These are phyloP conservation scores for Aldrovandia affinis DNA, from an alignment of 2,797 vertebrate species.

Conservation along the genomic window DNA sequence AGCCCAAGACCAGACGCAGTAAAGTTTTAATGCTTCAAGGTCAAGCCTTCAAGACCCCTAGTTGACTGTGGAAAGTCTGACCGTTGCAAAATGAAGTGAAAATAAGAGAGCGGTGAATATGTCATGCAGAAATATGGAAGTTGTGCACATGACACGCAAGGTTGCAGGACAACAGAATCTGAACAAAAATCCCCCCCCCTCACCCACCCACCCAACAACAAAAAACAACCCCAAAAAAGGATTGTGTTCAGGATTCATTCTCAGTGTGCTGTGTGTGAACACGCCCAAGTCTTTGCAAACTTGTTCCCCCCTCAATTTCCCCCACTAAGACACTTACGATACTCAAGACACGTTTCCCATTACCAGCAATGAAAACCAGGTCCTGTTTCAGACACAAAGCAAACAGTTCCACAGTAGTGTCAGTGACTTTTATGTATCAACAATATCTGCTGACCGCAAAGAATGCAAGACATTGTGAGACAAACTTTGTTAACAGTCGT, in stretches of 20 bases:
- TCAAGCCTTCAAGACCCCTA: neutral
- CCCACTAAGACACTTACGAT: too few relatives aligned
- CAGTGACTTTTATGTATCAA: neutral
- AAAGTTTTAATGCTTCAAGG: neutral
- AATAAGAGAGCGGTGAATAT: neutral
- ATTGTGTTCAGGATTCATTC: too few relatives aligned
- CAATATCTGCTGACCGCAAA: neutral
- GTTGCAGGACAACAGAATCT: too few relatives aligned
- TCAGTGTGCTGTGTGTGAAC: too few relatives aligned
- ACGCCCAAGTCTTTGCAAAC: neutral
- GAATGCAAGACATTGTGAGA: neutral
- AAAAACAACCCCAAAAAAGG: too few relatives aligned
- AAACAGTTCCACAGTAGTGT: neutral
- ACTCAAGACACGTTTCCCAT: too few relatives aligned
- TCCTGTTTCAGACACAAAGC: neutral
- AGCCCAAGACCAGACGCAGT: neutral
- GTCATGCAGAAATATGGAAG: neutral
- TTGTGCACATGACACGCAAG: neutral
- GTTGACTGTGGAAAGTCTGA: neutral
- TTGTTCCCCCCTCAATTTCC: too few relatives aligned
- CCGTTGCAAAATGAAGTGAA: neutral
- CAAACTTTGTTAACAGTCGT: too few relatives aligned
- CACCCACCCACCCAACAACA: too few relatives aligned
- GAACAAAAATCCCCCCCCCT: too few relatives aligned
- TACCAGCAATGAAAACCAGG: neutral